phyloP scores from a whole-genome alignment of 2,113 vertebrate species.

The Okapia johnstoni region DNA sequence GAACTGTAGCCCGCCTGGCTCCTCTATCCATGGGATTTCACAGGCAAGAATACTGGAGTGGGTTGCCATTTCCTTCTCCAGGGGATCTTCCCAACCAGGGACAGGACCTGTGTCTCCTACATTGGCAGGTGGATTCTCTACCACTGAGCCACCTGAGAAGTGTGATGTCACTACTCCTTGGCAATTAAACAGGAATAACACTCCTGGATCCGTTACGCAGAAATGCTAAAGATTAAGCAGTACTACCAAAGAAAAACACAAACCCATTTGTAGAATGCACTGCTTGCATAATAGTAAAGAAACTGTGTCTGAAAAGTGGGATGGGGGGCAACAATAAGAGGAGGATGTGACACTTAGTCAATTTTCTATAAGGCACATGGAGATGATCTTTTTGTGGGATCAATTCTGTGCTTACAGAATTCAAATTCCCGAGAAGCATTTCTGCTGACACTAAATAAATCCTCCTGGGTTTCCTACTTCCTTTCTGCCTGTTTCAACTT shows the following conservation, averaged over 20 bases:
- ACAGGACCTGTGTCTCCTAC: not conserved
- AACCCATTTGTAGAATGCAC: not conserved
- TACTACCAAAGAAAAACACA: not conserved
- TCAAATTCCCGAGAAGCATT: not conserved
- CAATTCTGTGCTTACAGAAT: not conserved
- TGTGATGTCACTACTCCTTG: not conserved
- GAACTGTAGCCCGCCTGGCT: not conserved
- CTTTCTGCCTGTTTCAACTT: not conserved
- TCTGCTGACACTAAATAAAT: not conserved
- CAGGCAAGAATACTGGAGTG: not conserved
- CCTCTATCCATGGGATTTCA: not conserved
- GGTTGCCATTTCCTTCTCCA: not conserved
- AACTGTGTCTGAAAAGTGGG: not conserved
- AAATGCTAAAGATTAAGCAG: not conserved
- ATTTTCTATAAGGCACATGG: not conserved
- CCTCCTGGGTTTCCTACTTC: not conserved
- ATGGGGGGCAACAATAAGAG: not conserved
- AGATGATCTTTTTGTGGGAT: not conserved
- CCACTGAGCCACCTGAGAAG: not conserved
- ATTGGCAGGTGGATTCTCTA: not conserved
- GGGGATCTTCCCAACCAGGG: not conserved
- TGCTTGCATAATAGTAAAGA: not conserved
- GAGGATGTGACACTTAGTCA: not conserved
- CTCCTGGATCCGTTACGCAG: not conserved
- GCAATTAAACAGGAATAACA: not conserved